Conservation (phyloP, 2,888 invertebrate species). For the Hedya salicella region DNA sequence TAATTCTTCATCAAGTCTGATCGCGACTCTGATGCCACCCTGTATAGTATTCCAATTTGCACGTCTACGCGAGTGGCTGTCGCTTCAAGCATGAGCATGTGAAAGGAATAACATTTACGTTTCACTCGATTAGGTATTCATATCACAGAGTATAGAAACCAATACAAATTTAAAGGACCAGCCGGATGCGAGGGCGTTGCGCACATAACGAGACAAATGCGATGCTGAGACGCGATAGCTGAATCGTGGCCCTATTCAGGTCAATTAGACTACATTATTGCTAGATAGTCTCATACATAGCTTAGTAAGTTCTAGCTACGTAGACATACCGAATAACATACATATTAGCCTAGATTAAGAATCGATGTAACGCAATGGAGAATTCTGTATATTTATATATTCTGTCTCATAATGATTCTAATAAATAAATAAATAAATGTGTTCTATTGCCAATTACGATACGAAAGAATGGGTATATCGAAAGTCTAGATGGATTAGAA, state of each 20-base stretch:
- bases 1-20: no score
- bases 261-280: not conserved
- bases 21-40: no score
- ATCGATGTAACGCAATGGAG: no score
- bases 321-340: no score
- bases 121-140: slow-evolving; percentile 6
- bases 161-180: slow-evolving; percentile 25
- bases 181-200: slow-evolving; percentile 30
- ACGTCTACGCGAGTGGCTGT: not conserved
- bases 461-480: no score
- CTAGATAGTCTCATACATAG: not conserved
- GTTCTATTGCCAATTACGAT: no score
- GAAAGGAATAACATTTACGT: not conserved
- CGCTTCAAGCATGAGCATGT: not conserved
- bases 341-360: no score
- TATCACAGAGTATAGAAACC: slow-evolving; percentile 17
- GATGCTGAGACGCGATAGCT: slow-evolving; percentile 9
- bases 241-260: slow-evolving; percentile 27
- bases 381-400: no score
- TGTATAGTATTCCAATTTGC: not conserved
- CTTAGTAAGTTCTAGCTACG: no score
- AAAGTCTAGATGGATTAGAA: no score
- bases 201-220: slow-evolving; percentile 31
- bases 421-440: no score
- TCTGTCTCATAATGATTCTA: no score